Evolutionary conservation across 2,888 invertebrate species (phyloP).

Genomic region (Drosophila conformis): DNA sequence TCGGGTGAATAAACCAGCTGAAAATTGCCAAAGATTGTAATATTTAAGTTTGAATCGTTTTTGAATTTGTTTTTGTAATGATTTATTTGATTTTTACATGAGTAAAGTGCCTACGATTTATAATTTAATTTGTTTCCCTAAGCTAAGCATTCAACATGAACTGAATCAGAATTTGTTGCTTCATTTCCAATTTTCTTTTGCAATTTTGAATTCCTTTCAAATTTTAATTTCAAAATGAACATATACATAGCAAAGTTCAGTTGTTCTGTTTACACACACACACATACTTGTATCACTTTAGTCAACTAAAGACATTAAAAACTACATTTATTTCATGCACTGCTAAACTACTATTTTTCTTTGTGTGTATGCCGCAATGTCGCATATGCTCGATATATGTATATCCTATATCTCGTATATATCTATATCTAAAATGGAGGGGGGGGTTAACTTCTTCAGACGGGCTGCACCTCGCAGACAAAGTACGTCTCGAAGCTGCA

Average conservation of each 20-base stretch:
- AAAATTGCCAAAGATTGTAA: slow-evolving; percentile 2
- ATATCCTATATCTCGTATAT: slow-evolving; percentile 15
- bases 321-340: slow-evolving; percentile 35
- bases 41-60: neutral
- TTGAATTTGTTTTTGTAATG: slow-evolving; percentile 28
- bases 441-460: slow-evolving; percentile 45
- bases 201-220: slow-evolving; percentile 37
- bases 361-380: slow-evolving; percentile 38
- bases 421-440: slow-evolving; percentile 5
- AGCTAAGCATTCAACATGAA: slow-evolving; percentile 63
- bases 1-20: slow-evolving; percentile 15
- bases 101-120: slow-evolving; percentile 59
- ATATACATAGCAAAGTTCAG: slow-evolving; percentile 29
- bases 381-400: slow-evolving; percentile 23
- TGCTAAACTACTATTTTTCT: slow-evolving; percentile 21
- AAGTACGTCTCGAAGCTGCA: slow-evolving; percentile 97
- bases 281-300: slow-evolving; percentile 46
- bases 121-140: slow-evolving; percentile 72
- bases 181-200: slow-evolving; percentile 21
- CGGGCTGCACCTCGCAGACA: slow-evolving; percentile 92
- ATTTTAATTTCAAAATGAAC: slow-evolving; percentile 4
- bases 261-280: slow-evolving; percentile 8
- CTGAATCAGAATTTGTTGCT: slow-evolving; percentile 34
- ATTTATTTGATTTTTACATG: slow-evolving; percentile 48
- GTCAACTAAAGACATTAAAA: slow-evolving; percentile 45